Evolutionary conservation across 2,888 invertebrate genomes (phyloP).

Genomic region (Drosophila meridionalis): DNA sequence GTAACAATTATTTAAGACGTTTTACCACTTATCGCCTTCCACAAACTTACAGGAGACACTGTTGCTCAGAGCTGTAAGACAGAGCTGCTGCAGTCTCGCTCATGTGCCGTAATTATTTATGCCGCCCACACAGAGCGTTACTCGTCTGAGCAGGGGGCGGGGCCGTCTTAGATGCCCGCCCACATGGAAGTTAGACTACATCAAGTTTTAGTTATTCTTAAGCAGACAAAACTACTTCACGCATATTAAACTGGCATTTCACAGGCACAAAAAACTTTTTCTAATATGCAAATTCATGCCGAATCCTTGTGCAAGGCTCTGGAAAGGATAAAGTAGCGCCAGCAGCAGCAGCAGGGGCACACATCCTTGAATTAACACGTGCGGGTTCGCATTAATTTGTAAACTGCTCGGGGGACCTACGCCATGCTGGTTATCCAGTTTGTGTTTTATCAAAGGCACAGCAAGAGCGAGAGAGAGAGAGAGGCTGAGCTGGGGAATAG

Average conservation of each 20-base stretch:
- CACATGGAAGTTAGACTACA: slow-evolving; percentile 60
- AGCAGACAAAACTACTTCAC: slow-evolving; percentile 76
- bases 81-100: slow-evolving; percentile 1
- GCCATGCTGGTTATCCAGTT: slow-evolving; percentile 8
- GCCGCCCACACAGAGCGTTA: slow-evolving; percentile 63
- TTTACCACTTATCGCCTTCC: background rate
- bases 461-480: background rate
- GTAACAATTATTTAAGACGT: background rate
- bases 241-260: slow-evolving; percentile 81
- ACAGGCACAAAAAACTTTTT: slow-evolving; percentile 75
- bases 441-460: slow-evolving; percentile 24
- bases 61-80: background rate
- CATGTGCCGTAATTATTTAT: slow-evolving; percentile 71
- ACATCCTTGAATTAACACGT: slow-evolving; percentile 79
- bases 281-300: slow-evolving; percentile 79
- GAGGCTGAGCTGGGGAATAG: slow-evolving; percentile 32
- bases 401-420: slow-evolving; percentile 54
- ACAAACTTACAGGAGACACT: slow-evolving; percentile 8
- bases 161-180: slow-evolving; percentile 12
- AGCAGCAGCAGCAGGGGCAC: slow-evolving; percentile 49
- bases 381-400: slow-evolving; percentile 79
- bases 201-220: slow-evolving; percentile 72
- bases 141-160: background rate
- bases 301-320: slow-evolving; percentile 46
- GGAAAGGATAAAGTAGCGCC: slow-evolving; percentile 58